A percentile compares a stretch with the other conserved stretches of the same genome.
phyloP scores from a whole-genome alignment of 2,888 invertebrate genomes.

The Nysson spinosus region DNA sequence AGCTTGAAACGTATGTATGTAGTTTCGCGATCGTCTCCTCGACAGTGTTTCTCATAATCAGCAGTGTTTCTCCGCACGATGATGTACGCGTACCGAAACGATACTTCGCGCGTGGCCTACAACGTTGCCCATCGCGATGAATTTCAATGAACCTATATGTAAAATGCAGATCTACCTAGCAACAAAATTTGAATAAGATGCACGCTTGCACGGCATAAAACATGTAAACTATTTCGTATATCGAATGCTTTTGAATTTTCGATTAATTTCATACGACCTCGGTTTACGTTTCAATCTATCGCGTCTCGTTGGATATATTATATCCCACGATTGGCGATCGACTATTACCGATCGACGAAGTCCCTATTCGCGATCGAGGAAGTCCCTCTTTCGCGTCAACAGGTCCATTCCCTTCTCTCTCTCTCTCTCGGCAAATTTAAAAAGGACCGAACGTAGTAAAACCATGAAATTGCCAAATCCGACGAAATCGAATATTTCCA shows the following conservation, averaged over 20 bases:
- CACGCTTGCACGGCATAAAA: conserved; percentile 8
- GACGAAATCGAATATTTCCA: background rate
- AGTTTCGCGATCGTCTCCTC: conserved; percentile 29
- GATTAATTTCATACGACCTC: background rate
- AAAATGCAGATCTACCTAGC: conserved; percentile 46
- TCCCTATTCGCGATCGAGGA: too few relatives aligned
- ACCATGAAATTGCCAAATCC: background rate
- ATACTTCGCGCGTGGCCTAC: too few relatives aligned
- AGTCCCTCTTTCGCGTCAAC: too few relatives aligned
- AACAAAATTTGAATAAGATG: conserved; percentile 35
- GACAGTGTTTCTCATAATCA: conserved; percentile 46
- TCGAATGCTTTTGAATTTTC: conserved; percentile 6
- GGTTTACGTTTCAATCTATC: background rate
- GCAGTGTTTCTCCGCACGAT: conserved; percentile 40
- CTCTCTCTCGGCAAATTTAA: too few relatives aligned
- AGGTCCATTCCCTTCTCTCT: too few relatives aligned
- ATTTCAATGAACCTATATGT: conserved; percentile 48
- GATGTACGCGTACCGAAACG: conserved; percentile 36
- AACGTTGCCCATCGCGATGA: conserved; percentile 31
- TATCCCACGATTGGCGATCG: background rate
- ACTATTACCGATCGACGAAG: background rate
- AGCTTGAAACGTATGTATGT: conserved; percentile 23
- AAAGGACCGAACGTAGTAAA: too few relatives aligned
- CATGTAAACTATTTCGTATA: background rate
- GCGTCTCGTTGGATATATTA: too few relatives aligned